Evolutionary conservation across 2,113 vertebrate genomes (phyloP), one percentile per base, ranked within the genome.

Genomic region (Andinoacara biseriatus): DNA sequence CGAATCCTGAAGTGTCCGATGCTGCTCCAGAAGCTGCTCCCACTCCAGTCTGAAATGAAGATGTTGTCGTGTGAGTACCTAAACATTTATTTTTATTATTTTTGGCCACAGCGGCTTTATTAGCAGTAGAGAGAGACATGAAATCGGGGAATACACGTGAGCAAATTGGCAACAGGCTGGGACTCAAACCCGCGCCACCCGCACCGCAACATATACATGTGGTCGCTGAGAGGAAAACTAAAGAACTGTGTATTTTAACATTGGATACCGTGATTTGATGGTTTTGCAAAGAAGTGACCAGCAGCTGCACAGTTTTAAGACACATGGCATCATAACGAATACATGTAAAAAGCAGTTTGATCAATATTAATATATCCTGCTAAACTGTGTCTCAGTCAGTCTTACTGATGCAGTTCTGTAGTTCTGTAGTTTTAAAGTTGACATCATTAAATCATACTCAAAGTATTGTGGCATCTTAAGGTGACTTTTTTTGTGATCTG

Each of bases 11-110:
- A 99, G 95, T 31, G 96, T 95, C 72, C 95, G 93, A 87, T 97
- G 97, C 90, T 96, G 96, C 91, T 99, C 97, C 87, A 98, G 95
- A 72, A 97, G 85, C 79, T 96, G 96, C 93, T 99, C 97, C 65
- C 97, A 97, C 89, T 99, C 97, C 83, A 97, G 87, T 85, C 98
- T 99, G 94, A 35, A 56, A 79, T 4, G 0, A 80, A 13, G 33
- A 90, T 15, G 38, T 5, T 15, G 24, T 17, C 18, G 5, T 2
- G 8, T 74, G 35, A 29, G 1, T 15, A 78, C 49, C 29, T 9
- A 20, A 65, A 62, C 3, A 43, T 26, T 26, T n/a, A n/a, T n/a
- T n/a, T n/a, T n/a, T n/a, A n/a, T 26, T 26, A 2, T 26, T 26
- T 26, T 26, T 26, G 26, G 26, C 26, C 26, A 26, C 26, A 26